phyloP scores from a whole-genome alignment of 2,888 invertebrate species.

The Caenorhabditis sp. region DNA sequence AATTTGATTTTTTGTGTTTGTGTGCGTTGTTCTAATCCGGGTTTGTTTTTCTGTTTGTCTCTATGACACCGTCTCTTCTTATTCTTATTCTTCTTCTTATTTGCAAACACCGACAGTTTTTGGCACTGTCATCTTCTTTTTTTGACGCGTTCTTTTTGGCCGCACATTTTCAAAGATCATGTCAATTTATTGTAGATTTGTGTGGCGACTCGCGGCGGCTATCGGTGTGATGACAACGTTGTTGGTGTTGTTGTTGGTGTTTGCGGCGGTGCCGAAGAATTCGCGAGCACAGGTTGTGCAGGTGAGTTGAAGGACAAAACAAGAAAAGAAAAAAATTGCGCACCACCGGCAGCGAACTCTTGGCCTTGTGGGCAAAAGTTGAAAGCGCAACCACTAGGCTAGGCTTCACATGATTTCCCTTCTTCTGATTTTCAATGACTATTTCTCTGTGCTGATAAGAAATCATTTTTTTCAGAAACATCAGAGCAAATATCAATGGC shows the following conservation, averaged over 20 bases:
- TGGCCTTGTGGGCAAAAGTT: too few species aligned
- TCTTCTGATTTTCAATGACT: too few species aligned
- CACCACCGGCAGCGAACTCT: too few species aligned
- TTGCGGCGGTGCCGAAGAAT: conserved; percentile 5
- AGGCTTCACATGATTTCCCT: too few species aligned
- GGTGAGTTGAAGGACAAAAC: background rate
- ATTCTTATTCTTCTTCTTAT: too few species aligned
- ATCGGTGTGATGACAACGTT: conserved; percentile 15
- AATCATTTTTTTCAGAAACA: background rate
- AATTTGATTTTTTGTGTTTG: too few species aligned
- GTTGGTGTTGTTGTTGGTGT: conserved; percentile 15
- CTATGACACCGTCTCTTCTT: background rate
- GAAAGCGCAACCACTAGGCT: too few species aligned
- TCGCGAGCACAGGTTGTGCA: background rate
- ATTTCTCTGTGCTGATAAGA: too few species aligned
- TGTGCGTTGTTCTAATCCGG: background rate
- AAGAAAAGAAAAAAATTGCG: too few species aligned
- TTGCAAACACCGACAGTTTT: background rate
- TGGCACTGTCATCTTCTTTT: background rate
- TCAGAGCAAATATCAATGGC: conserved; percentile 55
- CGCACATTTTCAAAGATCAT: background rate
- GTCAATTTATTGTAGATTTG: conserved; percentile 20
- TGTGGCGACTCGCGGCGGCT: conserved; percentile 17
- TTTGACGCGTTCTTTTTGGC: background rate
- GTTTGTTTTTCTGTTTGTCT: background rate